Evolutionary conservation across 92 coral and sea anemone species (phyloP), one percentile per base, ranked within the genome.

Genomic region (Parazoanthus swiftii): DNA sequence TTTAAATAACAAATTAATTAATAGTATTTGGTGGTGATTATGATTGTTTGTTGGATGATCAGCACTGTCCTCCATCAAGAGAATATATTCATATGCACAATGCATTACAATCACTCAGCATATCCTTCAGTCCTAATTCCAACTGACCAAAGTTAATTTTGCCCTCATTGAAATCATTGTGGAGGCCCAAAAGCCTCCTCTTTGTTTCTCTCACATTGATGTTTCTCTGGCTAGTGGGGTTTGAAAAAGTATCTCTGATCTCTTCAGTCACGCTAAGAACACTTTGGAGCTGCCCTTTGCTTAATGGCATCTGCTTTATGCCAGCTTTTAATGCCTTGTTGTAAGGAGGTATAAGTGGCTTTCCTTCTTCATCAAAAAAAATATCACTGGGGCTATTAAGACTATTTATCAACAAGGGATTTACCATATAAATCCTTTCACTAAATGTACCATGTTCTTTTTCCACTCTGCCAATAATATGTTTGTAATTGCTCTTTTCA

Each of bases 311-410:
- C 58, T 77, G 81, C 13, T 77, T 77, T 48, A 77, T 29, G 29
- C 56, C 81, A 2, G 81, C 56, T 48, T 39, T 77, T 63, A 77
- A 46, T 25, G 44, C 59, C 6, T 77, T 4, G 3, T 77, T 44
- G 54, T 77, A 77, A 5, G 18, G 26, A 46, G 81, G 81, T 18
- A 46, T 13, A 39, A 23, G 1, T 77, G 81, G 63, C 29, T 77
- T 44, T 39, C 81, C 81, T 3, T 77, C 51, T 7, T 23, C 4
- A 77, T 77, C 81, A 44, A 77, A 44, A 48, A 77, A 77, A 8
- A 77, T 77, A 13, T 77, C 81, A 44, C 81, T 77, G 15, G 54
- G 81, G 59, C 29, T 9, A 43, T 39, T n/a, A 44, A 77, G 81
- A 44, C 39, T 39, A 6, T 23, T n/a, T 46, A 77, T 46, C 81